Conservation (phyloP, 1,140 invertebrate species). For the Eriocheir sinensis region DNA sequence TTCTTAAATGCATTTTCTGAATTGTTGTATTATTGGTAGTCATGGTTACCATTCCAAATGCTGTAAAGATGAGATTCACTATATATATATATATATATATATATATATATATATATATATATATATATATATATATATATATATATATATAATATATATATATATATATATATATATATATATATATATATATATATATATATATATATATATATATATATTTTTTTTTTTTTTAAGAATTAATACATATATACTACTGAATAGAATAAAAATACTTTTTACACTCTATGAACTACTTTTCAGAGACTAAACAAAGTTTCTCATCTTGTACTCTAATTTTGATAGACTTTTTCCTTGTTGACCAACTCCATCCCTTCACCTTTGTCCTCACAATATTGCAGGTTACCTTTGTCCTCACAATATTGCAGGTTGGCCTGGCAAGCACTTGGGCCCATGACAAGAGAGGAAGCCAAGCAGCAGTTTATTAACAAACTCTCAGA, state of each 20-base stretch:
- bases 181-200: constrained; percentile 22
- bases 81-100: too few relatives aligned
- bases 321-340: too few relatives aligned
- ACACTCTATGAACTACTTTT: too few relatives aligned
- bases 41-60: background rate
- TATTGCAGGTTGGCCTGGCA: constrained; percentile 93
- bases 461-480: constrained; percentile 93
- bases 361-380: too few relatives aligned
- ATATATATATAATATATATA: too few relatives aligned
- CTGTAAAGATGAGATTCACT: background rate
- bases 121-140: too few relatives aligned
- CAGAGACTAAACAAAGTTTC: too few relatives aligned
- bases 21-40: background rate
- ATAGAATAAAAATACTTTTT: too few relatives aligned
- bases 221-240: background rate
- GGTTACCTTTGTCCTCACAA: too few relatives aligned
- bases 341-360: too few relatives aligned
- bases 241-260: too few relatives aligned
- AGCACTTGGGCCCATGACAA: constrained; percentile 91
- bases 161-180: background rate
- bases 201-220: background rate
- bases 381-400: too few relatives aligned
- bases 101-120: constrained; percentile 50
- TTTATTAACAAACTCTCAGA: constrained; percentile 94
- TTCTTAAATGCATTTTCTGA: background rate